Conservation (phyloP, 2,113 vertebrate genomes). For the Pluvialis apricaria region DNA sequence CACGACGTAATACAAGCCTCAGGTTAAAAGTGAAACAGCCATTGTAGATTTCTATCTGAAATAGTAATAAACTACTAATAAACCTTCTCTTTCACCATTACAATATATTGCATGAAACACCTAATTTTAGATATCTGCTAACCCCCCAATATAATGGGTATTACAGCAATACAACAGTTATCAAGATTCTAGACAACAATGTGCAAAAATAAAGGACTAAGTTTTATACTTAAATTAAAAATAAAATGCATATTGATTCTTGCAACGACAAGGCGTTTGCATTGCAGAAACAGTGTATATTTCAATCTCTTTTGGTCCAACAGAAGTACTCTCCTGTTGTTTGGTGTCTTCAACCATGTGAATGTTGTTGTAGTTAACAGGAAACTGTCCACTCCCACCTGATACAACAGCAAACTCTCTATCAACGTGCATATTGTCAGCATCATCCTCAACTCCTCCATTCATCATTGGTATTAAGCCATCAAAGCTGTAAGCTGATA, state of each 20-base stretch:
- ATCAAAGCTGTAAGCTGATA: constrained; percentile 67
- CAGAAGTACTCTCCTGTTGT: constrained; percentile 78
- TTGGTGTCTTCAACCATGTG: constrained; percentile 81
- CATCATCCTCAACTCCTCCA: constrained; percentile 73
- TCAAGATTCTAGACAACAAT: constrained; percentile 56
- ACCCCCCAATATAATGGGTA: constrained; percentile 15
- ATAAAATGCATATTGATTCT: constrained; percentile 92
- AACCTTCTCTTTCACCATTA: neutral
- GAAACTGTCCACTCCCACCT: constrained; percentile 91
- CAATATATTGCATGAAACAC: constrained; percentile 8
- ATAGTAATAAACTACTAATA: neutral
- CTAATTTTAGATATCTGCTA: constrained; percentile 8
- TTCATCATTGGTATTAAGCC: constrained; percentile 57
- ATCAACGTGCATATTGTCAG: constrained; percentile 85
- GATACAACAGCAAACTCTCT: constrained; percentile 76
- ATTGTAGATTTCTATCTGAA: neutral
- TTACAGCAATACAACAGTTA: constrained; percentile 51
- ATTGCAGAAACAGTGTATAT: constrained; percentile 95
- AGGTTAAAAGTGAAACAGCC: constrained; percentile 17
- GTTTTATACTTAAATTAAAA: constrained; percentile 73
- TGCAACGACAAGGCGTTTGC: constrained; percentile 96
- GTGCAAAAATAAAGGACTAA: constrained; percentile 45
- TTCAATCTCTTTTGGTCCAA: constrained; percentile 88
- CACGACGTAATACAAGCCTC: constrained; percentile 56
- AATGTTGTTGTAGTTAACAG: constrained; percentile 83